Evolutionary conservation across 2,888 invertebrate genomes (phyloP).

Genomic region (Hymenopus coronatus): DNA sequence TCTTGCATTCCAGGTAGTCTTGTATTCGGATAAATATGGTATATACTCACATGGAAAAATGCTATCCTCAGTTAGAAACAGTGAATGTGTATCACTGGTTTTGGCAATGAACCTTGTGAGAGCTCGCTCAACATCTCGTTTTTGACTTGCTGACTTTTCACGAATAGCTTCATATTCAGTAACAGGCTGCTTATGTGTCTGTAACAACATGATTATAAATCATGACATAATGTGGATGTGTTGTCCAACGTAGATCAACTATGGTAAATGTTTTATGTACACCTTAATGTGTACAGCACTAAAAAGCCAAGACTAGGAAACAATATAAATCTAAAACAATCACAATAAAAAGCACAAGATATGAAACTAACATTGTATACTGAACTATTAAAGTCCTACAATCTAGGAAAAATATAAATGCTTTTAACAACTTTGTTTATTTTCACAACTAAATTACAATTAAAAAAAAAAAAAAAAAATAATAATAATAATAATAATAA

Average conservation of each 20-base stretch:
- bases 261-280: too few species aligned
- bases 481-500: too few species aligned
- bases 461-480: too few species aligned
- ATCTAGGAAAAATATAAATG: background rate
- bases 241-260: too few species aligned
- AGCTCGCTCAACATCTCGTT: conserved; percentile 89
- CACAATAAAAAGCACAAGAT: background rate
- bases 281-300: too few species aligned
- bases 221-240: too few species aligned
- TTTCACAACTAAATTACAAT: too few species aligned
- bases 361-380: background rate
- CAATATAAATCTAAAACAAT: too few species aligned
- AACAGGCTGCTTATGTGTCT: conserved; percentile 91
- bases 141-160: conserved; percentile 91
- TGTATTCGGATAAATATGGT: too few species aligned
- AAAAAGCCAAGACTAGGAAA: too few species aligned
- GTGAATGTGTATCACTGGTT: conserved; percentile 87
- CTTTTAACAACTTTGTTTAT: too few species aligned
- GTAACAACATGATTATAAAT: background rate
- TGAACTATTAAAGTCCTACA: background rate
- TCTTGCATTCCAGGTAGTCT: too few species aligned
- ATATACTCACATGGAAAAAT: conserved; percentile 77
- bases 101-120: conserved; percentile 90
- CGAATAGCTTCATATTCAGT: conserved; percentile 95
- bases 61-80: conserved; percentile 87